A percentile compares a stretch with the other conserved stretches of the same genome.
Evolutionary conservation across 2,113 vertebrate species (phyloP).

Genomic region (Colossoma macropomum): DNA sequence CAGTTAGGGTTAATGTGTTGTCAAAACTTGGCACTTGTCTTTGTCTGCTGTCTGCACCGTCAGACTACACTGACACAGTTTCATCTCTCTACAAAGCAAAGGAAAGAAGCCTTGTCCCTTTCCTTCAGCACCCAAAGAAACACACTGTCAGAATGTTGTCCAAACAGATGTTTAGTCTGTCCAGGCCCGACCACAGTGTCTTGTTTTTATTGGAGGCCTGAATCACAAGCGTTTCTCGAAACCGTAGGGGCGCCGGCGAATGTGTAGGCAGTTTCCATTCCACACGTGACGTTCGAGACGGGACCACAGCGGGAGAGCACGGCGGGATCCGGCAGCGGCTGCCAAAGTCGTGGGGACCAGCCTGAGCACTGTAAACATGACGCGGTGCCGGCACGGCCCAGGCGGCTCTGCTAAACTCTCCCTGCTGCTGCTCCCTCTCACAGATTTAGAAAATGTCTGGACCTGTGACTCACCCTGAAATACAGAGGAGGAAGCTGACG

Average conservation of each 20-base stretch:
- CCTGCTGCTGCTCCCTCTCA: slow-evolving; percentile 41
- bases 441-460: slow-evolving; percentile 72
- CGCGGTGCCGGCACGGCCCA: slow-evolving; percentile 61
- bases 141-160: slow-evolving; percentile 68
- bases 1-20: slow-evolving; percentile 20
- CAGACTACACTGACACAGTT: slow-evolving; percentile 20
- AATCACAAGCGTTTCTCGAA: slow-evolving; percentile 65
- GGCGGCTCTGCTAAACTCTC: slow-evolving; percentile 66
- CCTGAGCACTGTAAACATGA: slow-evolving; percentile 68
- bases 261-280: slow-evolving; percentile 52
- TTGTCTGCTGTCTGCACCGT: slow-evolving; percentile 27
- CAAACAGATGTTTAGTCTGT: slow-evolving; percentile 79
- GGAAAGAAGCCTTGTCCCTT: slow-evolving; percentile 10
- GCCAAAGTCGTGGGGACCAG: slow-evolving; percentile 62
- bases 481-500: slow-evolving; percentile 59
- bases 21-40: neutral
- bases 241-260: slow-evolving; percentile 57
- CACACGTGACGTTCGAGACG: slow-evolving; percentile 61
- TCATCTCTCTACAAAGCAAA: slow-evolving; percentile 21
- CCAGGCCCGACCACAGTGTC: slow-evolving; percentile 58
- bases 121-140: slow-evolving; percentile 47
- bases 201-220: slow-evolving; percentile 73
- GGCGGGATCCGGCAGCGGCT: slow-evolving; percentile 57
- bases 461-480: slow-evolving; percentile 74
- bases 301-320: slow-evolving; percentile 56